phyloP scores from a whole-genome alignment of 2,113 vertebrate genomes.

The Zosterops japonicus region DNA sequence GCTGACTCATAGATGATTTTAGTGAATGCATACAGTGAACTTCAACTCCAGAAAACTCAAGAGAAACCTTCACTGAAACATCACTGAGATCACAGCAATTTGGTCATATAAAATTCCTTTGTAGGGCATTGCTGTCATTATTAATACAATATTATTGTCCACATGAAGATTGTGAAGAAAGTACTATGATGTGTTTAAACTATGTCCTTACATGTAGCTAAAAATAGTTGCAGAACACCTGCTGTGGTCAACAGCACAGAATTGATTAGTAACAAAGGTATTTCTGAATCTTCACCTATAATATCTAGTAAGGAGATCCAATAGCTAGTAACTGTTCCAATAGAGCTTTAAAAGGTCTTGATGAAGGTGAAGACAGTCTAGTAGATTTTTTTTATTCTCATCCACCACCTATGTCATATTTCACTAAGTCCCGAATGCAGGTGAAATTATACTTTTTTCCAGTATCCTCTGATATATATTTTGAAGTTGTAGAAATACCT shows the following conservation, averaged over 20 bases:
- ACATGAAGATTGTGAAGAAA: not conserved
- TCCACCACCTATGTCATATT: fast-evolving
- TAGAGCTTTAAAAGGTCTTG: not conserved
- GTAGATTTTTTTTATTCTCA: not conserved
- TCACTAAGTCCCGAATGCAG: not conserved
- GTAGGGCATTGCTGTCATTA: fast-evolving
- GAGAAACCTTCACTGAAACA: not conserved
- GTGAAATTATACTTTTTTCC: not conserved
- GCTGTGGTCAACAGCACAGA: not conserved
- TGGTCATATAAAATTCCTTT: not conserved
- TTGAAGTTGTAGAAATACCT: not conserved
- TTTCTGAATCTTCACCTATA: not conserved
- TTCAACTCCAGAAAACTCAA: not conserved
- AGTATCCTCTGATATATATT: not conserved
- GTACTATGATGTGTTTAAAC: not conserved
- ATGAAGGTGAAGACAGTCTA: not conserved
- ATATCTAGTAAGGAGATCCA: not conserved
- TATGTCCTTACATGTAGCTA: not conserved
- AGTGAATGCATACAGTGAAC: not conserved
- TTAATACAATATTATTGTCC: not conserved
- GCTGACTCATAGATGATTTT: not conserved
- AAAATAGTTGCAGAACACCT: not conserved
- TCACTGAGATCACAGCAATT: not conserved
- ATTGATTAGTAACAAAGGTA: not conserved
- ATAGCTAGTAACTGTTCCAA: not conserved